phyloP scores from a whole-genome alignment of 2,888 invertebrate species.

The Drosophila vallismaia region DNA sequence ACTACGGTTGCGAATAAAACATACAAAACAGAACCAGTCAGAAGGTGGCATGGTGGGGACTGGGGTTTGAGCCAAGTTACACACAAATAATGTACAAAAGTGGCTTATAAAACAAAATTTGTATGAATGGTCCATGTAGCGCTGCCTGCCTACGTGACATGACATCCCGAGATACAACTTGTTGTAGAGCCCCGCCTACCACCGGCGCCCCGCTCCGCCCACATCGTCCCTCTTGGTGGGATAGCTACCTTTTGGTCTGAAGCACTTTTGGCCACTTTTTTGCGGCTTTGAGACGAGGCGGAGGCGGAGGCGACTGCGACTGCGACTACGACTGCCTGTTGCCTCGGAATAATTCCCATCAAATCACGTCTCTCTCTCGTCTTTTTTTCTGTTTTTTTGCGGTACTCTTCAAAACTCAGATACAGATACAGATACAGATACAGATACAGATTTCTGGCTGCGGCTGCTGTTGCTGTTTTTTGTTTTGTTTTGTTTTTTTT shows the following conservation, averaged over 20 bases:
- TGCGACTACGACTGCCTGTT: constrained; percentile 27
- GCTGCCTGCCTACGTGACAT: constrained; percentile 69
- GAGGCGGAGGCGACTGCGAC: constrained; percentile 20
- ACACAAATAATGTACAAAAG: constrained; percentile 75
- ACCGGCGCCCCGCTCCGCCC: not conserved
- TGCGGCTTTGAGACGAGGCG: constrained; percentile 33
- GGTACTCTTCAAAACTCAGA: constrained; percentile 72
- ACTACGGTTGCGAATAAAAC: constrained; percentile 45
- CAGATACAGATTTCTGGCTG: constrained; percentile 25
- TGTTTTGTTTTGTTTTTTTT: constrained; percentile 22
- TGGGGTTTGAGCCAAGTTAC: constrained; percentile 63
- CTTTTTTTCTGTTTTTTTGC: constrained; percentile 41
- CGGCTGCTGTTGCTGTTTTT: constrained; percentile 6
- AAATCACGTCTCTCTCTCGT: constrained; percentile 63
- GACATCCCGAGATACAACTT: constrained; percentile 69
- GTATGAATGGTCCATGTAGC: constrained; percentile 78
- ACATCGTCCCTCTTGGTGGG: constrained; percentile 1
- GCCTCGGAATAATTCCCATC: constrained; percentile 69
- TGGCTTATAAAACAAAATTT: constrained; percentile 78
- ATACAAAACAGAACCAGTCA: constrained; percentile 36
- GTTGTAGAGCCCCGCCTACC: constrained; percentile 51
- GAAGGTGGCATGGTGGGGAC: not conserved
- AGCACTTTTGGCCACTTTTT: constrained; percentile 40
- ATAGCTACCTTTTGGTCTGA: constrained; percentile 39
- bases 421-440: constrained; percentile 66